A percentile compares a stretch with the other conserved stretches of the same genome.
Evolutionary conservation across 1,140 invertebrate genomes (phyloP).

Genomic region (Sinonovacula constricta): DNA sequence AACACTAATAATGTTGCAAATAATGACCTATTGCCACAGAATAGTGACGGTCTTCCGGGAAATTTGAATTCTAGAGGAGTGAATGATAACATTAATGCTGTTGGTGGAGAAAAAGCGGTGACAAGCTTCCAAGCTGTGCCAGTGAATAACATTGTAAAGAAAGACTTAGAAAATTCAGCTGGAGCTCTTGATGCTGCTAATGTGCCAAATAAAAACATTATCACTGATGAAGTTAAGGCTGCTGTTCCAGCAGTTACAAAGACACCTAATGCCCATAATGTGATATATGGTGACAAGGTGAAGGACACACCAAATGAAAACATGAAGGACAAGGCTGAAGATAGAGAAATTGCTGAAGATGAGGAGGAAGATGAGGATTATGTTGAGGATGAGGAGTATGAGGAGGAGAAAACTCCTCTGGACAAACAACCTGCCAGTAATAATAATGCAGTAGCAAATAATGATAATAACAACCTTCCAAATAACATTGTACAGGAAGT

Average conservation of each 20-base stretch:
- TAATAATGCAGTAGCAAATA: not conserved
- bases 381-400: not conserved
- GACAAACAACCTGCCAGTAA: not conserved
- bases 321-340: not conserved
- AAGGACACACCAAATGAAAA: no score
- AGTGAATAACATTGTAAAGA: no score
- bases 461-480: not conserved
- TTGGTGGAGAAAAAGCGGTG: no score
- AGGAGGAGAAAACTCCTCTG: not conserved
- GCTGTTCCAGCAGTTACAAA: not conserved
- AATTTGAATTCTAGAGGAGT: no score
- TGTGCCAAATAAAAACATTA: no score
- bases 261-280: slow-evolving; percentile 7
- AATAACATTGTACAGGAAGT: not conserved
- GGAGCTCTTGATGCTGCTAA: slow-evolving; percentile 19
- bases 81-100: no score
- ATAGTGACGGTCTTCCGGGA: no score
- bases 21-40: no score
- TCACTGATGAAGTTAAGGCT: not conserved
- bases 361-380: not conserved
- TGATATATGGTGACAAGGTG: not conserved
- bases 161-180: no score
- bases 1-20: no score
- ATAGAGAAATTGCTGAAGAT: slow-evolving; percentile 1
- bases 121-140: no score